Percentiles rank a stretch among this genome's conserved stretches.
Conservation (phyloP, 2,113 vertebrate genomes). For the Gnathonemus echidnorhynchus region DNA sequence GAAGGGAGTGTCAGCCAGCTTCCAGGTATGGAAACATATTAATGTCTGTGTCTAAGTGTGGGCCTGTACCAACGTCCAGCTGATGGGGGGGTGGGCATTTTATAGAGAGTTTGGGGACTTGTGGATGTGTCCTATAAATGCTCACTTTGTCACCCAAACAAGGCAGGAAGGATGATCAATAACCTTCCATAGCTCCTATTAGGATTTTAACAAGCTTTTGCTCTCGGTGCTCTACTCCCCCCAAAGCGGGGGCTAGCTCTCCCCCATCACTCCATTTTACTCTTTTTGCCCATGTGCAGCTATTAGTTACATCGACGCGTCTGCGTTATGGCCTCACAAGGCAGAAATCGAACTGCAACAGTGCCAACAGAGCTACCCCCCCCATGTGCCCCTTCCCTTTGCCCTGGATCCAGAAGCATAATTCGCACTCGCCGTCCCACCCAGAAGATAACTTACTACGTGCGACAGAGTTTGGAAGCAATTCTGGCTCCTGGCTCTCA, state of each 20-base stretch:
- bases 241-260: constrained; percentile 37
- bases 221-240: constrained; percentile 29
- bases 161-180: constrained; percentile 77
- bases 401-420: background rate
- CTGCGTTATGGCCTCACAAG: background rate
- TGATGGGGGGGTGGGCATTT: background rate
- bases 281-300: background rate
- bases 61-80: background rate
- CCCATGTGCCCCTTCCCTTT: background rate
- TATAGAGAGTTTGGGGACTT: constrained; percentile 31
- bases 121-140: constrained; percentile 61
- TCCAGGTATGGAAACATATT: background rate
- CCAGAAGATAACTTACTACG: background rate
- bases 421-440: background rate
- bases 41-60: background rate
- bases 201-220: constrained; percentile 68
- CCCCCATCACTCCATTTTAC: background rate
- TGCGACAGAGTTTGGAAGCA: background rate
- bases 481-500: background rate
- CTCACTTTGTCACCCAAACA: constrained; percentile 72
- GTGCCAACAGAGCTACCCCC: background rate
- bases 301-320: background rate
- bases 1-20: background rate
- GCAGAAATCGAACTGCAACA: background rate
- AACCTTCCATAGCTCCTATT: constrained; percentile 68